Conservation (phyloP, 1,140 invertebrate species). For the Saccostrea glomerata region DNA sequence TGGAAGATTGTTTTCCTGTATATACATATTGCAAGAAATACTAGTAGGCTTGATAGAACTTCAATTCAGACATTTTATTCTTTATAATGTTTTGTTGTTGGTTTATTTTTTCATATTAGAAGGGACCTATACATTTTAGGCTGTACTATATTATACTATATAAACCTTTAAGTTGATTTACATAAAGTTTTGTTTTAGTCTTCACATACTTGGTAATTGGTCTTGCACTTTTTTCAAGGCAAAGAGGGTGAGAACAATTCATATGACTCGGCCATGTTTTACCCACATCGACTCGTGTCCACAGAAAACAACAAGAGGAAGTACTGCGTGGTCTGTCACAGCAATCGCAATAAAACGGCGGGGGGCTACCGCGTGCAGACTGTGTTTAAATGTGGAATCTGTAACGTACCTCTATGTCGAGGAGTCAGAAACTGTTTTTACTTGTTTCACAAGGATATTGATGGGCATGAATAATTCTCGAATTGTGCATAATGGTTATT, state of each 20-base stretch:
- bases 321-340: conserved; percentile 36
- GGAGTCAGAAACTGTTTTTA: conserved; percentile 19
- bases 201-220: neutral
- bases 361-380: conserved; percentile 9
- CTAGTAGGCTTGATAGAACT: too few species aligned
- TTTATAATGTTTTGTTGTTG: neutral
- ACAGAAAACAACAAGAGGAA: conserved; percentile 33
- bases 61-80: too few species aligned
- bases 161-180: neutral
- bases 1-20: too few species aligned
- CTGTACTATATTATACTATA: neutral
- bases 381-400: conserved; percentile 3
- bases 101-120: neutral
- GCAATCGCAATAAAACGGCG: neutral
- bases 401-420: conserved; percentile 6
- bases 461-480: neutral
- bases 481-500: too few species aligned
- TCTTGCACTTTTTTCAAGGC: conserved; percentile 23
- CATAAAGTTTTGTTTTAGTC: too few species aligned
- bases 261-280: neutral
- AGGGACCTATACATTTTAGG: neutral
- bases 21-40: too few species aligned
- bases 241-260: neutral
- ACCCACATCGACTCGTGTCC: conserved; percentile 16
- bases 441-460: conserved; percentile 20